Base-by-base conservation (phyloP, 2,797 vertebrate genomes). In the Lagodon rhomboides region DNA sequence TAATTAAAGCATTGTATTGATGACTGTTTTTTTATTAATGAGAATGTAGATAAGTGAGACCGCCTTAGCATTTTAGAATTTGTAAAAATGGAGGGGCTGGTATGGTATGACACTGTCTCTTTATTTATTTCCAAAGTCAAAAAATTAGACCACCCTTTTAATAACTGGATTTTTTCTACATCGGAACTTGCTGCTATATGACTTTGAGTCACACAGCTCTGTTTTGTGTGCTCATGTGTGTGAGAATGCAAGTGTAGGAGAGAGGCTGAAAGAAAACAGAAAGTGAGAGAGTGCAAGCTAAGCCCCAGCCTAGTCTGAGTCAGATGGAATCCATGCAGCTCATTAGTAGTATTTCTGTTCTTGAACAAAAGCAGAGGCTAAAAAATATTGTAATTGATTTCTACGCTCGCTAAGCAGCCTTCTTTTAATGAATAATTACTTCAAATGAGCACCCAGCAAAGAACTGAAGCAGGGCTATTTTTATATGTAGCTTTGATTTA, bases 341-440 rank as follows among this genome's bases (percentile, higher is more conserved):
- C 89, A 92, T 93, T 93, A 93, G 76, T 77, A 79, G 54, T 68
- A 78, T 88, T 88, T 89, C 67, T 85, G 69, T 55, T 85, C 70
- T 73, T 65, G 69, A 86, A 90, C 83, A 89, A 88, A 92, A 86
- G 83, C 73, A 68, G 50, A 49, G 69, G 54, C 77, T 59, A 75
- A 88, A 84, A 79, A 81, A 85, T 65, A 85, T 73, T 69, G 84
- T 91, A 87, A 93, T 83, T 91, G 88, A 92, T 88, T 90, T 79
- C 63, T 68, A 74, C 43, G 20, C 68, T 65, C 2, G 55, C 89
- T 81, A 49, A 63, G 25, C 68, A 41, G 64, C 59, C 83, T 79
- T 84, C 63, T 77, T 82, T 87, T 82, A 86, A 93, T 84, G 66
- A 93, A 90, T 88, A 88, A 90, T 91, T 93, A 85, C 81, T 85